Conservation (phyloP, 2,113 vertebrate species). For the Sardina pilchardus region DNA sequence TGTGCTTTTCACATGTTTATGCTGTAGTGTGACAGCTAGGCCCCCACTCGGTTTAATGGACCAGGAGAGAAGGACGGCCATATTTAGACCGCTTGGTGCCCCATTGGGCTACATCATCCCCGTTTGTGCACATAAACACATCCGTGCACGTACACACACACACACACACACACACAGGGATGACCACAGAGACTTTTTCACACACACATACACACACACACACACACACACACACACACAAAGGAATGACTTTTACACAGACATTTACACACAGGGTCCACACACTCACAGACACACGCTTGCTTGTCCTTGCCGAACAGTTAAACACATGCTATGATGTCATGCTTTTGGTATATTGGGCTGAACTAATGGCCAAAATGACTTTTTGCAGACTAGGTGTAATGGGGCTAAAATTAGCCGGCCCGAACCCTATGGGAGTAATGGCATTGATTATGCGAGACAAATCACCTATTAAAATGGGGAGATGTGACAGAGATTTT, state of each 20-base stretch:
- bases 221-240: conserved; percentile 5
- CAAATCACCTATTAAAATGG: conserved; percentile 63
- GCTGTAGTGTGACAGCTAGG: conserved; percentile 57
- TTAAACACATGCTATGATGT: neutral
- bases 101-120: conserved; percentile 9
- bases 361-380: neutral
- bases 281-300: neutral
- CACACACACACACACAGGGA: conserved; percentile 7
- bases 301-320: neutral
- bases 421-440: conserved; percentile 34
- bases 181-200: too few relatives aligned
- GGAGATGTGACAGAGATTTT: conserved; percentile 40
- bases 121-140: neutral
- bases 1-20: conserved; percentile 49
- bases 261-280: conserved; percentile 14
- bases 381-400: neutral
- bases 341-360: neutral
- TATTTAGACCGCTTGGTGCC: conserved; percentile 43
- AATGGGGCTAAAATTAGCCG: conserved; percentile 44
- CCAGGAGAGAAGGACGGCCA: conserved; percentile 44
- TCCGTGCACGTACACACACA: neutral
- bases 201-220: conserved; percentile 18
- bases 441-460: conserved; percentile 48
- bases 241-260: conserved; percentile 42
- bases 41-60: conserved; percentile 47